Percentiles rank a stretch among this genome's conserved stretches.
Evolutionary conservation across 2,113 vertebrate genomes (phyloP).

Genomic region (Dasypus novemcinctus): DNA sequence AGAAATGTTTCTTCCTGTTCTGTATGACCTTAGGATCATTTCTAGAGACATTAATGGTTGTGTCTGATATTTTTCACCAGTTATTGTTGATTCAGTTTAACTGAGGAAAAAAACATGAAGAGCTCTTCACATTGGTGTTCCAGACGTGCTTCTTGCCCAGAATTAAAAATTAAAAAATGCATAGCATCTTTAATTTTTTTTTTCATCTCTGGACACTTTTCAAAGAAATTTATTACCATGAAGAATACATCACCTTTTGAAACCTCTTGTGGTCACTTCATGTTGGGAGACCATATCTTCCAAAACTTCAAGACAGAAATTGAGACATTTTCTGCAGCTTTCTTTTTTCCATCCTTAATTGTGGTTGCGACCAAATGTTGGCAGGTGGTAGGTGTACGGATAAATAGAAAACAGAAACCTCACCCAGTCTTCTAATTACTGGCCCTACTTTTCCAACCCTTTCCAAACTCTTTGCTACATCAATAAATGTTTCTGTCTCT

Average conservation of each 20-base stretch:
- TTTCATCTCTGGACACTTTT: neutral
- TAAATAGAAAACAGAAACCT: neutral
- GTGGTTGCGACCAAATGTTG: neutral
- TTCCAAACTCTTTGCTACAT: neutral
- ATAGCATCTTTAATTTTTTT: neutral
- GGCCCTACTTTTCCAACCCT: neutral
- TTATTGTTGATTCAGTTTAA: neutral
- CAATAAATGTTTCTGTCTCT: neutral
- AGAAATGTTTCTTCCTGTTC: neutral
- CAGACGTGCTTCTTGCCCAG: neutral
- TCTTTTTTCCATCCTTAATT: neutral
- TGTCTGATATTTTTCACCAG: neutral
- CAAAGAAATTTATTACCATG: neutral
- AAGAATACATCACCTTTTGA: neutral
- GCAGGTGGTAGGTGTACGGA: neutral
- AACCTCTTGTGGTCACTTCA: neutral
- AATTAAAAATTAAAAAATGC: neutral
- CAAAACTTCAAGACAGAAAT: neutral
- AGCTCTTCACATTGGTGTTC: neutral
- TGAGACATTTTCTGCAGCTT: conserved; percentile 4
- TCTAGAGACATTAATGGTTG: neutral
- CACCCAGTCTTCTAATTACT: neutral
- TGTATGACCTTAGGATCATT: neutral
- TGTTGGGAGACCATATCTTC: neutral
- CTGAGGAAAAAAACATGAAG: neutral